Conservation (phyloP, 2,113 vertebrate genomes). For the Podarcis raffonei region DNA sequence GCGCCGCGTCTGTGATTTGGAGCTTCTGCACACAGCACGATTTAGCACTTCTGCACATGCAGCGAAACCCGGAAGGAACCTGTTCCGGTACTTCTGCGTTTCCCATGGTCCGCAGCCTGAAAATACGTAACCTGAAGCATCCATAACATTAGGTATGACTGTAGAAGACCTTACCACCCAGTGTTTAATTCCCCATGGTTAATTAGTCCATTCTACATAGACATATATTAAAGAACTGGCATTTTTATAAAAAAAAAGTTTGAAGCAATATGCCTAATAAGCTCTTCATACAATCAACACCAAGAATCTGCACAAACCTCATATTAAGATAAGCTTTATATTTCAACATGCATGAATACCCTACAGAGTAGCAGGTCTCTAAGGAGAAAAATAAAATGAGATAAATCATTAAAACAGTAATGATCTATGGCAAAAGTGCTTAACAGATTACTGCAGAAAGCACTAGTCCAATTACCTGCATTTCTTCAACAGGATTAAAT, state of each 20-base stretch:
- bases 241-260: neutral
- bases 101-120: no score
- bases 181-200: neutral
- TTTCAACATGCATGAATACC: neutral
- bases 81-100: no score
- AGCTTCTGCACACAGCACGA: no score
- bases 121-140: no score
- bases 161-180: neutral
- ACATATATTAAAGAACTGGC: neutral
- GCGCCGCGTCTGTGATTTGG: no score
- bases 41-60: no score
- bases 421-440: neutral
- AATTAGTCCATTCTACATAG: neutral
- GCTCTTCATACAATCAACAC: neutral
- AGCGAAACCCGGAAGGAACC: no score
- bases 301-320: neutral
- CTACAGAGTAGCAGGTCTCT: neutral
- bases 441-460: neutral
- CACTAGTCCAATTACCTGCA: neutral
- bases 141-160: no score
- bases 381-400: neutral
- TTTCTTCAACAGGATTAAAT: conserved; percentile 4
- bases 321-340: neutral
- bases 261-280: neutral
- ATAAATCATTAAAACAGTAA: neutral